A percentile compares a stretch with the other conserved stretches of the same genome.
Conservation (phyloP, 2,888 invertebrate genomes). For the Pharmacophagus antenor region DNA sequence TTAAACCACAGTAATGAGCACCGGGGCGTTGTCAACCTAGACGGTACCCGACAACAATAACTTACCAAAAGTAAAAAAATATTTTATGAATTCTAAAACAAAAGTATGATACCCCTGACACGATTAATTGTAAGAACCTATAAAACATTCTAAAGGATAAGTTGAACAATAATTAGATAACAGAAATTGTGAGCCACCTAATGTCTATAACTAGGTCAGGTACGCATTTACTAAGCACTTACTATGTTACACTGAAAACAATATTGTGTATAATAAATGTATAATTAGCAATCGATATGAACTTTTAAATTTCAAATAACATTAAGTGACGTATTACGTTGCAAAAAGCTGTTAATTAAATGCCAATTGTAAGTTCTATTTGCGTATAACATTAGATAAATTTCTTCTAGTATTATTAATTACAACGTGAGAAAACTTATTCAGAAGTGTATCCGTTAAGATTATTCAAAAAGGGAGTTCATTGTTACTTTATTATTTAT, state of each 20-base stretch:
- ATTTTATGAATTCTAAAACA: background rate
- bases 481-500: background rate
- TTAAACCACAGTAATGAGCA: no score
- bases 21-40: background rate
- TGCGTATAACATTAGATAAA: no score
- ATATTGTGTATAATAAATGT: no score
- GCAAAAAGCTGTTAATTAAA: no score
- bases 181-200: constrained; percentile 35
- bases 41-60: background rate
- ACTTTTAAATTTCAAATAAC: no score
- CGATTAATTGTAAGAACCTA: constrained; percentile 38
- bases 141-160: constrained; percentile 51
- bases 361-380: no score
- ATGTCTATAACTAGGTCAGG: background rate
- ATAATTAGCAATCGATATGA: no score
- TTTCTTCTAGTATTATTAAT: no score
- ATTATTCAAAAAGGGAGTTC: background rate
- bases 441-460: background rate
- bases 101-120: background rate
- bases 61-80: background rate
- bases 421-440: background rate
- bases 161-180: constrained; percentile 66
- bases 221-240: background rate
- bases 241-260: no score
- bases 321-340: no score